Evolutionary conservation across 2,888 invertebrate species (phyloP), one percentile per base, ranked within the genome.

Genomic region (Drosophila ustulata): DNA sequence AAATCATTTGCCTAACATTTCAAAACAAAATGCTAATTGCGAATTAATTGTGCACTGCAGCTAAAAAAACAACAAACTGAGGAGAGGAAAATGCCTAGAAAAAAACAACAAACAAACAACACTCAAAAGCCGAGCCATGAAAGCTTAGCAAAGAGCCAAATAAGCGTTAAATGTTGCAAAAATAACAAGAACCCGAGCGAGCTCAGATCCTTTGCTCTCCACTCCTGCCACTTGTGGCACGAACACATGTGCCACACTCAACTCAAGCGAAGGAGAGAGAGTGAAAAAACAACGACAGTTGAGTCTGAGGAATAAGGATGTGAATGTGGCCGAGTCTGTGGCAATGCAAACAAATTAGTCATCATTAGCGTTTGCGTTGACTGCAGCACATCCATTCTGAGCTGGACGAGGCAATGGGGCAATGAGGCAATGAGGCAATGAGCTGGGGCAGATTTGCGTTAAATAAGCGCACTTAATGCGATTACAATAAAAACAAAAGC

Each of bases 381-480:
- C 78, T 78, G 75, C 78, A 74, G 71, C 80, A 66, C 37, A 73
- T 56, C 37, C 37, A 28, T 37, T 37, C 37, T 30, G 7, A 7
- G 2, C 56, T 62, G 49, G 47, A 9, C 11, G 4, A 4, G 11
- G n/a, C 11, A 0, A 4, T n/a, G 5, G 45, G 41, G 62, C 25
- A 39, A 52, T 69, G 70, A 13, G 41, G 62, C 25, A 39, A 52
- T 69, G 70, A 13, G 74, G 64, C 70, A 59, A 46, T 59, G 64
- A 70, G 64, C 76, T 70, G 82, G 78, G 79, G 74, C 82, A 86
- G 85, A 89, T 89, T 90, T 90, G 82, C 90, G 90, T 90, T 89
- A 91, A 90, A 90, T 90, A 90, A 90, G 90, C 90, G 90, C 81
- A 90, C 78, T 90, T 91, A 90, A 90, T 90, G 87, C 88, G 90